Evolutionary conservation across 2,113 vertebrate genomes (phyloP), one percentile per base, ranked within the genome.

Genomic region (Trichechus manatus): DNA sequence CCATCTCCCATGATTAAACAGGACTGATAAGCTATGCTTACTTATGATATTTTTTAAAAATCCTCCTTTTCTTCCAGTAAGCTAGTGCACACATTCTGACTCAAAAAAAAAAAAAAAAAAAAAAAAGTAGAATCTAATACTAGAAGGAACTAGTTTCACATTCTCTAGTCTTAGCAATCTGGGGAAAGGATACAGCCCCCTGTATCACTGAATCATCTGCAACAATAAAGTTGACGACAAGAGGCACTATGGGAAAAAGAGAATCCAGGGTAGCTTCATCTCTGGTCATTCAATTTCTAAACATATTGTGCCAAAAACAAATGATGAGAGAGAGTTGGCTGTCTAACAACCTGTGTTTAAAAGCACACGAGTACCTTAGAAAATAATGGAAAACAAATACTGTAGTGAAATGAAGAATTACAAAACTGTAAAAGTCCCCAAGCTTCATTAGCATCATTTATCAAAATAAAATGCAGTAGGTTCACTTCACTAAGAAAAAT

Each of bases 401-500:
- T 27, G 47, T 23, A 93, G 31, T 33, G 19, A 96, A 87, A 87
- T 78, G 42, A 95, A 15, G 64, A 83, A 95, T 84, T 82, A 64
- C 6, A 83, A 10, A 92, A 33, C n/a, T 91, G 19, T 83, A 93
- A 63, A 97, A 92, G n/a, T 92, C 77, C 70, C 84, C 70, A 92
- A 88, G 53, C 27, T 23, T 89, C 92, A 84, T 92, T 93, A 90
- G 15, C 36, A 92, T 66, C 72, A 90, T 94, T 94, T 93, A 84
- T 96, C 87, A 97, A 91, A 96, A 96, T 82, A 86, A 94, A 97
- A 92, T 15, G 25, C 3, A 0, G 50, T 39, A 80, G 31, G 42
- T 97, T 87, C 74, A 74, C 42, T 81, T 80, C 74, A 23, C 39
- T 78, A 81, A 92, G 94, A 84, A 95, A 95, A 87, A 92, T 10